Evolutionary conservation across 1,140 invertebrate species (phyloP).

Genomic region (Spodoptera litura): DNA sequence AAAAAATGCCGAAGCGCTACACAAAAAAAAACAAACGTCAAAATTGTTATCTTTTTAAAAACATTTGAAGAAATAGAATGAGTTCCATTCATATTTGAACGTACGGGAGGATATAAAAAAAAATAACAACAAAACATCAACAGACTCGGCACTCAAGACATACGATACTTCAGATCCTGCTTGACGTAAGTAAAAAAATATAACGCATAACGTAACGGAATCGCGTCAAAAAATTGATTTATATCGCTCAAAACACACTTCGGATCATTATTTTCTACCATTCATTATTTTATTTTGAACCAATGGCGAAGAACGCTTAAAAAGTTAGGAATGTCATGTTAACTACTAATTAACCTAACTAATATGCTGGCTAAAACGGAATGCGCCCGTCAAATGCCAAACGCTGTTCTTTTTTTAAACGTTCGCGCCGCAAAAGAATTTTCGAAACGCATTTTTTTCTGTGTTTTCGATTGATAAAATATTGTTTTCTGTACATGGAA

Average conservation of each 20-base stretch:
- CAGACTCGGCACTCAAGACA: conserved; percentile 55
- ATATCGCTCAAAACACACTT: conserved; percentile 55
- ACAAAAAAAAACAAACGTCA: background rate
- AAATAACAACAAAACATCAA: conserved; percentile 54
- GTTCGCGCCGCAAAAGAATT: conserved; percentile 31
- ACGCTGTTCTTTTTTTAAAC: conserved; percentile 60
- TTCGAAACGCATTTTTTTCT: conserved; percentile 9
- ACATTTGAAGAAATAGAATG: conserved; percentile 29
- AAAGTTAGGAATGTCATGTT: conserved; percentile 70
- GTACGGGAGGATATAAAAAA: conserved; percentile 56
- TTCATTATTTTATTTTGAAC: conserved; percentile 42
- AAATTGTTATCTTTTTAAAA: conserved; percentile 18
- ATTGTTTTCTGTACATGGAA: conserved; percentile 6
- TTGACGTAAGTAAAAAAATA: conserved; percentile 73
- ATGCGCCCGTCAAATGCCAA: conserved; percentile 64
- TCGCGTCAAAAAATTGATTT: conserved; percentile 79
- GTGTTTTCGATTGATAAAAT: conserved; percentile 9
- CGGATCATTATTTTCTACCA: conserved; percentile 17
- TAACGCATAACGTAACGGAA: conserved; percentile 71
- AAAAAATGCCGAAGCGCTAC: too few relatives aligned
- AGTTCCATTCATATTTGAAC: conserved; percentile 31
- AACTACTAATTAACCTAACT: conserved; percentile 80
- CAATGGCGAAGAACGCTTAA: conserved; percentile 52
- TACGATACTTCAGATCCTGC: conserved; percentile 75
- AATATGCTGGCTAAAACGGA: conserved; percentile 70